phyloP scores from a whole-genome alignment of 2,797 vertebrate genomes.

The Odontamblyopus lacepedii region DNA sequence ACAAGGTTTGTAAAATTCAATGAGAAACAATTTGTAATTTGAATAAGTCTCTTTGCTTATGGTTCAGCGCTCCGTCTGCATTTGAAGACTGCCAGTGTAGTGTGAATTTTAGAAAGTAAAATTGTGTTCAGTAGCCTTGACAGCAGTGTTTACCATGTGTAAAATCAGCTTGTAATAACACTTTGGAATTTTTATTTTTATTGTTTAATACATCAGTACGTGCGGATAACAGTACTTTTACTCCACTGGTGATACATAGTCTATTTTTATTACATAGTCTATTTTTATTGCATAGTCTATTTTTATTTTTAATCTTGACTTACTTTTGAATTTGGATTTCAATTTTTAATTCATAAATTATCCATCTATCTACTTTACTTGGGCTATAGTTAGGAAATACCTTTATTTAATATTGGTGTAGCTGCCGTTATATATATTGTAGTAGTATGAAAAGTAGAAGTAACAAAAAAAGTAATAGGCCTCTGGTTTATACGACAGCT shows the following conservation, averaged over 20 bases:
- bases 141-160: not conserved
- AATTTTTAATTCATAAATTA: too few species aligned
- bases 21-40: not conserved
- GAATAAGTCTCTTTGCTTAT: conserved; percentile 1
- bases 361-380: too few species aligned
- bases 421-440: not conserved
- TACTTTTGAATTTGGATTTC: too few species aligned
- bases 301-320: not conserved
- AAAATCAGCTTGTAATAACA: not conserved
- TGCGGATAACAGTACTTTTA: not conserved
- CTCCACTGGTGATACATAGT: not conserved
- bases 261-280: not conserved
- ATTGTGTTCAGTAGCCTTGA: not conserved
- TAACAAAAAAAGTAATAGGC: not conserved
- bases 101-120: not conserved
- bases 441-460: not conserved
- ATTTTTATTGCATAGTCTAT: not conserved
- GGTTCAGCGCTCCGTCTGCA: not conserved
- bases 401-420: not conserved
- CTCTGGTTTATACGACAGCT: not conserved
- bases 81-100: not conserved
- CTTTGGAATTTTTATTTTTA: not conserved
- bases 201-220: not conserved
- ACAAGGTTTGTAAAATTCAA: conserved; percentile 5
- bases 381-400: not conserved